These are phyloP conservation scores for Melanotaenia duboulayi DNA, from an alignment of 2,113 vertebrate genomes.

Conservation along the genomic window DNA sequence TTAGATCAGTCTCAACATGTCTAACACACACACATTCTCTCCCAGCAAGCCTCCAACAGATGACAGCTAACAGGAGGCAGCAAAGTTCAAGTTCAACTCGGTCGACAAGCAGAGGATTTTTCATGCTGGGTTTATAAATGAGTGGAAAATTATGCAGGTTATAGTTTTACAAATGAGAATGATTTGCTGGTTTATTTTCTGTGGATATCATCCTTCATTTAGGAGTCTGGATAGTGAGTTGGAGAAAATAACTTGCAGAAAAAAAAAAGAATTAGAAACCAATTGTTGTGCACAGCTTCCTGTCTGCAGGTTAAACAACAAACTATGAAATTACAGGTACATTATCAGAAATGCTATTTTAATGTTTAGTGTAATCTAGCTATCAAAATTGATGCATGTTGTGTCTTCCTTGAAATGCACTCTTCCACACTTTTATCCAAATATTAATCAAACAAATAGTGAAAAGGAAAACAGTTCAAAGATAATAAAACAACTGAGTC, in stretches of 20 bases:
- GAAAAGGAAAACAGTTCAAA: conserved; percentile 13
- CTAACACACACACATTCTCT: conserved; percentile 33
- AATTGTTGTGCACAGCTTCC: background rate
- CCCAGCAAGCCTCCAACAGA: conserved; percentile 53
- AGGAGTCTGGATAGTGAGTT: background rate
- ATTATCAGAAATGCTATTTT: background rate
- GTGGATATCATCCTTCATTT: background rate
- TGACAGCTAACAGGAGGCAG: conserved; percentile 51
- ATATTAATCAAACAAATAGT: too few relatives aligned
- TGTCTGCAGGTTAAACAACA: background rate
- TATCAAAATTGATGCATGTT: background rate
- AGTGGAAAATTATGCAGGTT: background rate
- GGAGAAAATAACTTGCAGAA: background rate
- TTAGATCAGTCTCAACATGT: conserved; percentile 20
- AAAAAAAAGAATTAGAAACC: background rate
- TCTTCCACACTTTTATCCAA: background rate
- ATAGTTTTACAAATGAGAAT: background rate
- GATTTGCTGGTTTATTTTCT: background rate
- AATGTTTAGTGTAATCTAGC: background rate
- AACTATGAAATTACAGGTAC: background rate
- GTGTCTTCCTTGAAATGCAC: background rate
- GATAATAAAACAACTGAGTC: conserved; percentile 9
- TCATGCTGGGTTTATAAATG: conserved; percentile 17
- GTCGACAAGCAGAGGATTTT: conserved; percentile 39
- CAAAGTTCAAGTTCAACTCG: conserved; percentile 27